A percentile compares a stretch with the other conserved stretches of the same genome.
Conservation (phyloP, 2,113 vertebrate species). For the Patagioenas fasciata region DNA sequence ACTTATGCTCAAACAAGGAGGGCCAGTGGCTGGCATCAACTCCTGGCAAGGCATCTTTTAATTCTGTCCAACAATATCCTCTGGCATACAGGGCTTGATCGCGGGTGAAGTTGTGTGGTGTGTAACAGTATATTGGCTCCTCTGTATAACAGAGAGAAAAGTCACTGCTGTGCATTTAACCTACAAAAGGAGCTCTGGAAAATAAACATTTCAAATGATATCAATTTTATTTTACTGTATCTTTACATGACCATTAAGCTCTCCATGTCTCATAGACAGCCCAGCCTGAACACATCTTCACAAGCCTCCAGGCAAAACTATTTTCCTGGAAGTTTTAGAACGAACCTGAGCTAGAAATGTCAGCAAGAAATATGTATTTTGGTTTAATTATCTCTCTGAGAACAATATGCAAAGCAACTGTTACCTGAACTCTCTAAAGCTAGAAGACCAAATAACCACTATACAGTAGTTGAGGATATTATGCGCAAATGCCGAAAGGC, state of each 20-base stretch:
- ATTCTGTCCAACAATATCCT: slow-evolving; percentile 99
- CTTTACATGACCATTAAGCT: slow-evolving; percentile 15
- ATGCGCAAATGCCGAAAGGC: background rate
- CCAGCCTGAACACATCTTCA: background rate
- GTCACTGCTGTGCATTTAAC: slow-evolving; percentile 77
- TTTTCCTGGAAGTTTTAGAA: background rate
- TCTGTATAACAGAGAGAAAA: slow-evolving; percentile 88
- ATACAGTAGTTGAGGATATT: background rate
- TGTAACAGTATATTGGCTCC: slow-evolving; percentile 99
- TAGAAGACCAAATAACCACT: background rate
- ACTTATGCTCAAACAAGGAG: slow-evolving; percentile 98
- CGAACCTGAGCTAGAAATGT: background rate
- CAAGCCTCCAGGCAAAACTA: background rate
- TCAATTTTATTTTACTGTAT: slow-evolving; percentile 41
- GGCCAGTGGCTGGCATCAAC: slow-evolving; percentile 89
- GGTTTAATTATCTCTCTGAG: background rate
- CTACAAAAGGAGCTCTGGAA: slow-evolving; percentile 78
- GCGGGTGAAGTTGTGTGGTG: slow-evolving; percentile 98
- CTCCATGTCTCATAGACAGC: background rate
- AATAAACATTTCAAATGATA: slow-evolving; percentile 74
- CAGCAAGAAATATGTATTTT: background rate
- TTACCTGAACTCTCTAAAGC: background rate
- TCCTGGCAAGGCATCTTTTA: slow-evolving; percentile 91
- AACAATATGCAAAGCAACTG: background rate
- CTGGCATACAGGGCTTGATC: slow-evolving; percentile 98